Base-by-base conservation (phyloP, 2,797 vertebrate species). In the Staurois parvus region DNA sequence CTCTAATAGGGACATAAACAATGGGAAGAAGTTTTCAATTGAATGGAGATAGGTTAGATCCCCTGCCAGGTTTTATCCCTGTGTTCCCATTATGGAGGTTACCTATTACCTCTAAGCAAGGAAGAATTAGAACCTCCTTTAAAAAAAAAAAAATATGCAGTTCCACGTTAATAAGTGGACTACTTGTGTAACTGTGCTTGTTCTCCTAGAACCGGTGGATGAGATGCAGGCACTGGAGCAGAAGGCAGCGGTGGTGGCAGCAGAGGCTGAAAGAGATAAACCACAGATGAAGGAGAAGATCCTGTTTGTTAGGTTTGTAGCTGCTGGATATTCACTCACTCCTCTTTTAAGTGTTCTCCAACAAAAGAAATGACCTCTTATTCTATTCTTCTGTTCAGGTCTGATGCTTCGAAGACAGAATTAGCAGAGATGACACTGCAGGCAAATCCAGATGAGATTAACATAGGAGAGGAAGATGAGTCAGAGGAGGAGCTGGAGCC, bases 191-290 rank as follows among this genome's bases (percentile, higher is more conserved):
- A 24, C 21, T n/a, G 7, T 59, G 52, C 19, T 59, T 19, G 2
- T 21, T 0, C 4, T 7, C 88, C 40, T 85, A 98, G 97, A 98
- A 87, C 96, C 97, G 66, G 91, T 96, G 72, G 97, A 98, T 37
- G 97, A 98, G 90, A 98, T 98, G 97, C 97, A 97, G 87, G 92
- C 98, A 87, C 90, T 98, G 87, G 97, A 98, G 83, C 97, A 98
- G 92, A 96, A 95, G 84, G 97, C 97, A 0, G 96, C 97, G 81
- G 95, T 94, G 90, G 91, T 98, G 52, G 97, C 97, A 0, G 96
- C 95, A 0, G 97, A 97, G 88, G 97, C 96, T 0, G 96, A 97
- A 80, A 92, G 93, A 59, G 97, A 98, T 91, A 96, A 96, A 91
- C 94, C 95, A 24, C 94, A 95, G 87, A 93, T 94, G 67, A 97